phyloP scores from a whole-genome alignment of 2,113 vertebrate species.

The Lepus europaeus region DNA sequence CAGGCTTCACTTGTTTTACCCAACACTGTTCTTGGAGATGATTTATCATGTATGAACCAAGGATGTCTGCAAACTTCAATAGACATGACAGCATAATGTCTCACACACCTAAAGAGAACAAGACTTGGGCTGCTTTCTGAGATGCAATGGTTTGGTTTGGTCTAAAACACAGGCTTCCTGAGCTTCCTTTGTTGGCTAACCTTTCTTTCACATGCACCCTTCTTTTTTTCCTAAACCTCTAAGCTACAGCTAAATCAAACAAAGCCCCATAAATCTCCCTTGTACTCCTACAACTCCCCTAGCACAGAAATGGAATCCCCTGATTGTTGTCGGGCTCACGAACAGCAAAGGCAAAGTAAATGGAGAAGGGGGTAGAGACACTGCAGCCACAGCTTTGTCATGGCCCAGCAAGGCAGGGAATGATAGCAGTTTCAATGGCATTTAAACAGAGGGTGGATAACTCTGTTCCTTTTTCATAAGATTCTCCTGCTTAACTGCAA shows the following conservation, averaged over 20 bases:
- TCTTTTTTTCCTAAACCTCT: conserved; percentile 34
- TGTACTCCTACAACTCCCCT: not conserved
- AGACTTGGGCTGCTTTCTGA: conserved; percentile 19
- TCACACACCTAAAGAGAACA: conserved; percentile 27
- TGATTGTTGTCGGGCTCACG: not conserved
- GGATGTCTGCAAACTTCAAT: conserved; percentile 22
- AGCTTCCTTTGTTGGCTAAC: conserved; percentile 32
- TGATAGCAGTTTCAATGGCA: not conserved
- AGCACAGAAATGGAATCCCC: conserved; percentile 17
- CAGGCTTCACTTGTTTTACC: conserved; percentile 1
- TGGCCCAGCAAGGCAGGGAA: not conserved
- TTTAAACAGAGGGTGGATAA: not conserved
- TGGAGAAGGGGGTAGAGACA: not conserved
- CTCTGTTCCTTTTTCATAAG: not conserved
- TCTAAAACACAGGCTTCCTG: conserved; percentile 31
- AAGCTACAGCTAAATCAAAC: conserved; percentile 53
- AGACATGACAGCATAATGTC: conserved; percentile 44
- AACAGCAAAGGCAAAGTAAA: not conserved
- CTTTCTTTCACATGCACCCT: conserved; percentile 27
- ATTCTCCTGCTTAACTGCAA: not conserved
- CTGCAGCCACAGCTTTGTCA: not conserved
- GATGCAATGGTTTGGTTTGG: not conserved
- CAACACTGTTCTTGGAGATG: conserved; percentile 25
- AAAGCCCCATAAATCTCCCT: conserved; percentile 65
- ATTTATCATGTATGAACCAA: conserved; percentile 47